Base-by-base conservation (phyloP, 2,113 vertebrate species). In the Ardeotis arabs region DNA sequence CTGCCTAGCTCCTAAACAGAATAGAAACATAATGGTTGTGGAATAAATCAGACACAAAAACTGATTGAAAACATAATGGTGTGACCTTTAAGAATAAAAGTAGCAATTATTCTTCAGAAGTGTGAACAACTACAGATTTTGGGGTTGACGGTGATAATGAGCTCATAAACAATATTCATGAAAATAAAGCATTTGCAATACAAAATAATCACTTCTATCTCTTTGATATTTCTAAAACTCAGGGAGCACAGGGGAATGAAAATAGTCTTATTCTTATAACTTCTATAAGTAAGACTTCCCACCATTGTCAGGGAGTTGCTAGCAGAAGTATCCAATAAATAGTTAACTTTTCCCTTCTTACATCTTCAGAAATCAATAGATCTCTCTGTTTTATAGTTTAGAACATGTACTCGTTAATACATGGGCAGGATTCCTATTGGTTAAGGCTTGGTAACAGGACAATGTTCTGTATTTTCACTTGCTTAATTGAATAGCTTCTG, bases 401-500 rank as follows among this genome's bases (percentile, higher is more conserved):
- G 82, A 94, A 78, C 92, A 41, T 62, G n/a, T 87, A 53, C 60
- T 94, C 20, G 25, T 92, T 96, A 94, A 94, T 96, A 87, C 18
- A 15, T 95, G 83, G 90, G 72, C 69, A 79, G 91, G 84, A 86
- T 97, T 96, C 88, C 45, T 95, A 68, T 96, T 98, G 94, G 90
- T 55, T 97, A 95, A 90, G 12, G 27, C 95, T 81, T 87, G 49
- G 98, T 93, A 94, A 98, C 96, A 89, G 70, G 31, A 80, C 72
- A 96, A 98, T 97, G 92, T 95, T 78, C 56, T 91, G 22, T 90
- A 44, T 89, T 77, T 90, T 97, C 49, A 23, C 47, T 60, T 73
- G 58, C 93, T 96, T 96, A 96, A 95, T 53, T 94, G 64, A 88
- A 84, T 95, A 92, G 96, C 95, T 72, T 45, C 49, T 58, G 41